Evolutionary conservation across 2,113 vertebrate genomes (phyloP).

Genomic region (Natator depressus): DNA sequence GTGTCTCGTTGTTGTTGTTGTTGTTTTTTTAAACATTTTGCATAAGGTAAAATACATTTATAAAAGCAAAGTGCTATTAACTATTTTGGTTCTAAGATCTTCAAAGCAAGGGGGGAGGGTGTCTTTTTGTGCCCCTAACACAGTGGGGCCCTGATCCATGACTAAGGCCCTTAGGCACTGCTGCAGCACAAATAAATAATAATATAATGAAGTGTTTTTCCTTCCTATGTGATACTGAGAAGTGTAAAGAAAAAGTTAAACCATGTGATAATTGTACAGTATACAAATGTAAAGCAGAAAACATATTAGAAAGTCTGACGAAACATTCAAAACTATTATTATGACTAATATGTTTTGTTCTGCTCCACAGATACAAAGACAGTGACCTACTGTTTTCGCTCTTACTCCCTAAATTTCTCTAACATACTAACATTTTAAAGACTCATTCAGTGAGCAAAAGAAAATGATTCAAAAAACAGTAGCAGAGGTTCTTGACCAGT

Average conservation of each 20-base stretch:
- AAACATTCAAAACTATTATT: not conserved
- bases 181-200: not conserved
- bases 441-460: not conserved
- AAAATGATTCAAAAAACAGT: not conserved
- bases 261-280: fast-evolving
- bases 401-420: not conserved
- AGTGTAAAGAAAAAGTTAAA: not conserved
- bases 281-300: not conserved
- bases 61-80: not conserved
- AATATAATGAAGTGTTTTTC: not conserved
- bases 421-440: not conserved
- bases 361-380: not conserved
- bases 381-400: not conserved
- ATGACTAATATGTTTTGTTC: not conserved
- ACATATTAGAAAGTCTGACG: not conserved
- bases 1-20: not conserved
- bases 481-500: not conserved
- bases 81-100: not conserved
- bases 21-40: not conserved
- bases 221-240: not conserved
- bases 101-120: not conserved
- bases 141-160: not conserved
- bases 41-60: not conserved
- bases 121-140: not conserved
- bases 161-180: not conserved